Evolutionary conservation across 2,888 invertebrate species (phyloP).

Genomic region (Netelia inedita): DNA sequence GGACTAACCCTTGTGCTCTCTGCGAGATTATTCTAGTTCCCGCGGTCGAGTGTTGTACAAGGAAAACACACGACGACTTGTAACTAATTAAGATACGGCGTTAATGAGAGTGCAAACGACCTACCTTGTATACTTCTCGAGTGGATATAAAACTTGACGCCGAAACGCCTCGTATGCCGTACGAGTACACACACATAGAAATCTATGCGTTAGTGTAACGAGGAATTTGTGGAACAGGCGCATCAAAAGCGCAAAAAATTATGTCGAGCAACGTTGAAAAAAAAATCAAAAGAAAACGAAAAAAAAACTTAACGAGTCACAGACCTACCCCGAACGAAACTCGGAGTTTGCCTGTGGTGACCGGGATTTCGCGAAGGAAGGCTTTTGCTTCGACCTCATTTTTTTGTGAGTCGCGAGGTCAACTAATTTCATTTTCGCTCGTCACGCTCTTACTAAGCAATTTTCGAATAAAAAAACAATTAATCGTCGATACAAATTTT

Average conservation of each 20-base stretch:
- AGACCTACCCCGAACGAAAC: not conserved
- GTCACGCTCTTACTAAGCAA: not conserved
- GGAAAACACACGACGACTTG: slow-evolving; percentile 65
- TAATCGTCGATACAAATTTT: not conserved
- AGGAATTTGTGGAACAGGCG: not conserved
- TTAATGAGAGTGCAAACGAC: slow-evolving; percentile 73
- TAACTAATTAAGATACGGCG: slow-evolving; percentile 78
- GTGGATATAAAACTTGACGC: not conserved
- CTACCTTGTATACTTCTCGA: slow-evolving; percentile 3
- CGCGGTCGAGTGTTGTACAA: slow-evolving; percentile 7
- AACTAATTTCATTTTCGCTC: not conserved
- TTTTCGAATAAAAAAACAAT: not conserved
- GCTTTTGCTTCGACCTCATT: slow-evolving; percentile 55
- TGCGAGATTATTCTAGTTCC: slow-evolving; percentile 10
- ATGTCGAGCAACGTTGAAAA: slow-evolving; percentile 44
- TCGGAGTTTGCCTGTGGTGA: slow-evolving; percentile 36
- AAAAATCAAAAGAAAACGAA: slow-evolving; percentile 26
- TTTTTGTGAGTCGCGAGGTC: not conserved
- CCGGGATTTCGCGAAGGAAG: slow-evolving; percentile 52
- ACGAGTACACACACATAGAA: not conserved
- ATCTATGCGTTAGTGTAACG: not conserved
- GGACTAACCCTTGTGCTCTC: not conserved
- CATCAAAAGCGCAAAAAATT: slow-evolving; percentile 28
- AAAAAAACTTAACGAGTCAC: slow-evolving; percentile 46
- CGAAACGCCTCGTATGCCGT: not conserved